Percentiles rank a stretch among this genome's conserved stretches.
Conservation (phyloP, 2,888 invertebrate species). For the Teinopalpus imperialis region DNA sequence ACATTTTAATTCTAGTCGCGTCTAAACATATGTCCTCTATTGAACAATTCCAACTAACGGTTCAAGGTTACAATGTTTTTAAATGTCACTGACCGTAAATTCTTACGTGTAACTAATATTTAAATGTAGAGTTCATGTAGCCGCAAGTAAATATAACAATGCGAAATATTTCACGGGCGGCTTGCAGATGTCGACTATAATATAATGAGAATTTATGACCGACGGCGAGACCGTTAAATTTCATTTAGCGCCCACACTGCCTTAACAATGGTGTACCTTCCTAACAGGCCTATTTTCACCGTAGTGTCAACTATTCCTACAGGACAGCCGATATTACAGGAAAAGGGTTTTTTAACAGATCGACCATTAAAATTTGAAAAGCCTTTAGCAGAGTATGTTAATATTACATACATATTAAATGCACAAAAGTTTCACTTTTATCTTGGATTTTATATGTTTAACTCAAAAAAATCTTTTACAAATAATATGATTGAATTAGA, state of each 20-base stretch:
- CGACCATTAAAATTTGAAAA: slow-evolving; percentile 1
- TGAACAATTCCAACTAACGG: background rate
- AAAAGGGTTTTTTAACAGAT: background rate
- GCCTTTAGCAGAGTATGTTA: too few relatives aligned
- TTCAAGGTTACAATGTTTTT: slow-evolving; percentile 11
- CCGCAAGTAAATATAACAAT: slow-evolving; percentile 11
- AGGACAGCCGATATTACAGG: background rate
- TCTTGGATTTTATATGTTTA: too few relatives aligned
- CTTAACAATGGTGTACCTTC: slow-evolving; percentile 6
- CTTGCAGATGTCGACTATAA: background rate
- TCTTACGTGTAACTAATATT: slow-evolving; percentile 1
- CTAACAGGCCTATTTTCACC: slow-evolving; percentile 5
- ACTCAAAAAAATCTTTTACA: too few relatives aligned
- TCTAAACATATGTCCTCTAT: background rate
- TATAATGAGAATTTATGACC: slow-evolving; percentile 23
- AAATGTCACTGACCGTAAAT: background rate
- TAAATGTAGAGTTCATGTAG: background rate
- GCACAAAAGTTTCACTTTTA: too few relatives aligned
- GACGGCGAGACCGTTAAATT: slow-evolving; percentile 14
- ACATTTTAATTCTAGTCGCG: slow-evolving; percentile 7
- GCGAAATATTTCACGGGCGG: slow-evolving; percentile 7
- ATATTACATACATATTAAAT: too few relatives aligned
- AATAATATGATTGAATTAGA: too few relatives aligned
- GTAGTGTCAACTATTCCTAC: background rate
- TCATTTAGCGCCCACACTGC: slow-evolving; percentile 20